Percentiles rank a stretch among this genome's conserved stretches.
Evolutionary conservation across 2,797 vertebrate species (phyloP).

Genomic region (Phoxinus dragarum): DNA sequence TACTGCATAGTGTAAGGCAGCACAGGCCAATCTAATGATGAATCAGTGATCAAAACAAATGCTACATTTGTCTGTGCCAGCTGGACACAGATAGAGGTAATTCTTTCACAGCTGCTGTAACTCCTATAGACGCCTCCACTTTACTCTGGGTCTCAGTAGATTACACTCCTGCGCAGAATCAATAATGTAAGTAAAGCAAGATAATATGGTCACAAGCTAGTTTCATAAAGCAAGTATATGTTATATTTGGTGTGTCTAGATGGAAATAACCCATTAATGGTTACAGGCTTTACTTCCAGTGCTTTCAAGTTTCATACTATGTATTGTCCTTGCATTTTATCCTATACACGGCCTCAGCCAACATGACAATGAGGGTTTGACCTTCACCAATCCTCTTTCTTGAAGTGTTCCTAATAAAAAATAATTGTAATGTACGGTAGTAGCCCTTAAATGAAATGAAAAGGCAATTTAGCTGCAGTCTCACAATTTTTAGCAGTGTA

Average conservation of each 20-base stretch:
- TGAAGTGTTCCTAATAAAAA: not conserved
- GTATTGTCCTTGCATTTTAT: not conserved
- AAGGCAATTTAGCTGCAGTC: not conserved
- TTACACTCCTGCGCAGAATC: constrained; percentile 19
- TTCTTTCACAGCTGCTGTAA: not conserved
- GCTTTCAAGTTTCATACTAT: not conserved
- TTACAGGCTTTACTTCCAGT: not conserved
- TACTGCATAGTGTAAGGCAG: constrained; percentile 16
- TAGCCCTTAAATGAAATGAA: not conserved
- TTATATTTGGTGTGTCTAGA: not conserved
- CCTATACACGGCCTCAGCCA: not conserved
- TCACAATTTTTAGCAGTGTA: not conserved
- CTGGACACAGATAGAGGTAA: not conserved
- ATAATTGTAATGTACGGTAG: not conserved
- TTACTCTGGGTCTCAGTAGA: constrained; percentile 3
- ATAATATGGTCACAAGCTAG: not conserved
- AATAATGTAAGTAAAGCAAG: constrained; percentile 5
- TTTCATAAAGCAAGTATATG: not conserved
- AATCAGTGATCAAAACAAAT: constrained; percentile 26
- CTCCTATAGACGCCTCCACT: not conserved
- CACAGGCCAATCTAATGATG: not conserved
- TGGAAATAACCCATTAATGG: not conserved
- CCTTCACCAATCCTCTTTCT: not conserved
- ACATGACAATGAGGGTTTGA: not conserved
- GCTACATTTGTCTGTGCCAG: constrained; percentile 35